Conservation (phyloP, 2,888 invertebrate genomes). For the Deilephila porcellus region DNA sequence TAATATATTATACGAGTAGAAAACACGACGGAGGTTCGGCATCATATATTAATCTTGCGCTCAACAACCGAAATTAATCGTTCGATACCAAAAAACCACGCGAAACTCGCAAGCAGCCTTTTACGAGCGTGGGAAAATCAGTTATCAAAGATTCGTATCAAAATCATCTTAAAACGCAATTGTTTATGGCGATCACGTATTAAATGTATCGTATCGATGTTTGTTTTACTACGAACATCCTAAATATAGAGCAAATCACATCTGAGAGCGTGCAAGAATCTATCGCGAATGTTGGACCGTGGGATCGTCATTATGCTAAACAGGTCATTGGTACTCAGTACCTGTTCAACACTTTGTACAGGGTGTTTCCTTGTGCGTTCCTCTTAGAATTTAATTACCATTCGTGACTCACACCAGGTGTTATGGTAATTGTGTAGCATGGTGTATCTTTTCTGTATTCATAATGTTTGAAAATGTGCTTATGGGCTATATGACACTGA, state of each 20-base stretch:
- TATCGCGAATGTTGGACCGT: constrained; percentile 77
- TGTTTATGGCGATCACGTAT: constrained; percentile 63
- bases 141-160: constrained; percentile 49
- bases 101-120: constrained; percentile 42
- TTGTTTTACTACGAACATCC: constrained; percentile 79
- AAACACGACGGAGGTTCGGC: background rate
- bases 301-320: constrained; percentile 81
- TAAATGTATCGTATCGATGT: constrained; percentile 73
- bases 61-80: constrained; percentile 52
- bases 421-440: background rate
- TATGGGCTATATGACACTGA: too few relatives aligned
- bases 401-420: constrained; percentile 5
- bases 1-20: constrained; percentile 13
- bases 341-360: constrained; percentile 70
- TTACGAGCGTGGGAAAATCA: constrained; percentile 67
- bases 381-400: constrained; percentile 11
- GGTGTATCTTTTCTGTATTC: background rate
- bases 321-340: constrained; percentile 82
- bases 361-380: constrained; percentile 49
- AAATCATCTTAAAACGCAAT: constrained; percentile 49
- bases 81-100: constrained; percentile 48
- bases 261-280: constrained; percentile 82
- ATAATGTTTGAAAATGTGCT: too few relatives aligned
- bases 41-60: constrained; percentile 39
- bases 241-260: constrained; percentile 84